phyloP scores from a whole-genome alignment of 2,797 vertebrate genomes.

The Philypnodon macrostomus region DNA sequence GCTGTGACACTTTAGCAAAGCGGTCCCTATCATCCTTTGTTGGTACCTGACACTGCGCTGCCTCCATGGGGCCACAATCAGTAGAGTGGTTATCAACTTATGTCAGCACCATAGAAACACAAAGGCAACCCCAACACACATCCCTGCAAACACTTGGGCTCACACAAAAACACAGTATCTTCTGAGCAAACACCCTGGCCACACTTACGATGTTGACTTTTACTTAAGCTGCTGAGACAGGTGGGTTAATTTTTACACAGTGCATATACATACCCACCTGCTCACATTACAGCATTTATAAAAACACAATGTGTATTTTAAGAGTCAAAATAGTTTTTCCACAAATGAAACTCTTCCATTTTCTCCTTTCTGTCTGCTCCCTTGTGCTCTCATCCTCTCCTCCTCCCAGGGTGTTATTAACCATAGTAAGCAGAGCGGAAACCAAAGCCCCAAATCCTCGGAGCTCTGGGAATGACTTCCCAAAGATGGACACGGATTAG shows the following conservation, averaged over 20 bases:
- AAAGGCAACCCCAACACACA: slow-evolving; percentile 37
- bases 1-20: slow-evolving; percentile 66
- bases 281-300: slow-evolving; percentile 17
- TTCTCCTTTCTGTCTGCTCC: slow-evolving; percentile 36
- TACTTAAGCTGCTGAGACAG: slow-evolving; percentile 64
- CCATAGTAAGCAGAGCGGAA: slow-evolving; percentile 90
- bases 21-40: slow-evolving; percentile 38
- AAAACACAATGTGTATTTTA: slow-evolving; percentile 28
- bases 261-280: slow-evolving; percentile 11
- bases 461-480: slow-evolving; percentile 80
- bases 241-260: slow-evolving; percentile 68
- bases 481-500: slow-evolving; percentile 80
- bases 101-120: slow-evolving; percentile 72
- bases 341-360: slow-evolving; percentile 64
- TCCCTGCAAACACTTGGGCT: slow-evolving; percentile 53
- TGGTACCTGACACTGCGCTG: slow-evolving; percentile 40
- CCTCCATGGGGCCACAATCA: slow-evolving; percentile 47
- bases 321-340: slow-evolving; percentile 46
- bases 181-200: slow-evolving; percentile 74
- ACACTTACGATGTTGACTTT: slow-evolving; percentile 78
- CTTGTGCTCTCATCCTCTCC: slow-evolving; percentile 66
- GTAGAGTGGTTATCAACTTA: slow-evolving; percentile 66
- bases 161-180: slow-evolving; percentile 56
- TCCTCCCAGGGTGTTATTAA: slow-evolving; percentile 84
- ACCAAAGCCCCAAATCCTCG: slow-evolving; percentile 79